Evolutionary conservation across 1,140 invertebrate genomes (phyloP).

Genomic region (Heliconius hermathena): DNA sequence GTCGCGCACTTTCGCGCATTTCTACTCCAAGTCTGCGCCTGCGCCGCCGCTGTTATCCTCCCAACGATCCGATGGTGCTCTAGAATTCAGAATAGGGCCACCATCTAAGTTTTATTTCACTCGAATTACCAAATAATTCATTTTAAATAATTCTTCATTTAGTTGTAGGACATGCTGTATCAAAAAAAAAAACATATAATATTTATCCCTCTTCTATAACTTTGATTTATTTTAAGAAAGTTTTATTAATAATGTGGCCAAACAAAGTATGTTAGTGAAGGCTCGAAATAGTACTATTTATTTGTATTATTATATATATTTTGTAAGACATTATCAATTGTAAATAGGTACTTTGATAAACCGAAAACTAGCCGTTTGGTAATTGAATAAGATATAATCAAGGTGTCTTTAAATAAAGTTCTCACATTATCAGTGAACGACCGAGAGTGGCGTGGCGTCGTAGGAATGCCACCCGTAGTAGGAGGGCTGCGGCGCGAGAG

Average conservation of each 20-base stretch:
- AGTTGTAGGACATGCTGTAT: too few species aligned
- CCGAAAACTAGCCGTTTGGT: background rate
- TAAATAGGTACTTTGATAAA: background rate
- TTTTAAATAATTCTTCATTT: too few species aligned
- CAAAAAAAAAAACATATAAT: too few species aligned
- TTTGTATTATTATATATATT: background rate
- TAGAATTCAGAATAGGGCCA: background rate
- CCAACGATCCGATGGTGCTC: background rate
- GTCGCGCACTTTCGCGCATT: conserved; percentile 34
- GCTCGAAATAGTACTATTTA: background rate
- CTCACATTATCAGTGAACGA: conserved; percentile 44
- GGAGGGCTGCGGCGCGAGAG: conserved; percentile 30
- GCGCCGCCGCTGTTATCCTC: background rate
- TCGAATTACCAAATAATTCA: too few species aligned
- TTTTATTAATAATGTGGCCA: background rate
- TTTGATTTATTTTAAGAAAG: background rate
- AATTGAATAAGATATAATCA: conserved; percentile 30
- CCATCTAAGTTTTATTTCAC: too few species aligned
- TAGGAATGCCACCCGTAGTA: conserved; percentile 36
- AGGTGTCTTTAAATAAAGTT: conserved; percentile 42
- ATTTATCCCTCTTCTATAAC: too few species aligned
- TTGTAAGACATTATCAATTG: background rate
- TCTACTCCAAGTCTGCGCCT: background rate
- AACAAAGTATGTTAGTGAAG: background rate
- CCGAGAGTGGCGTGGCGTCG: conserved; percentile 17